Evolutionary conservation across 2,888 invertebrate species (phyloP).

Genomic region (Noctuana brunneofusca): DNA sequence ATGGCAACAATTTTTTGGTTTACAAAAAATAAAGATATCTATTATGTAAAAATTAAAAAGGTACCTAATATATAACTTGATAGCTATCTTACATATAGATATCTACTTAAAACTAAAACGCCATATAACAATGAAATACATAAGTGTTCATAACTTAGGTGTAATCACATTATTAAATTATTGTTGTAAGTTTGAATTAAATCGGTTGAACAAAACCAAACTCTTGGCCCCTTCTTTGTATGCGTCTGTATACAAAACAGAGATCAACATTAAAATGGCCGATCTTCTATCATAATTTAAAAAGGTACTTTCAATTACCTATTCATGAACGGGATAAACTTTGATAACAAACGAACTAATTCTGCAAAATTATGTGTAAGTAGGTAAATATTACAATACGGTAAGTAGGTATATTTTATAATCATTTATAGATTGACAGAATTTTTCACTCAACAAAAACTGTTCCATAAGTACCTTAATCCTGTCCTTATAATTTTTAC

Average conservation of each 20-base stretch:
- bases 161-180: neutral
- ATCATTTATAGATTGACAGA: neutral
- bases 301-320: neutral
- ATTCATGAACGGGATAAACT: neutral
- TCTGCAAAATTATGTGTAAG: neutral
- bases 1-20: no score
- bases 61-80: no score
- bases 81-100: no score
- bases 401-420: no score
- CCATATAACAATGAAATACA: no score
- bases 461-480: conserved; percentile 17
- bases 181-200: neutral
- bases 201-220: neutral
- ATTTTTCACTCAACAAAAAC: neutral
- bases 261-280: neutral
- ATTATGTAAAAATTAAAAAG: no score
- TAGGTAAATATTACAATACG: no score
- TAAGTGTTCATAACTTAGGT: no score
- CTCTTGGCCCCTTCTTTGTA: neutral
- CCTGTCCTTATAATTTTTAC: conserved; percentile 32
- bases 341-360: no score
- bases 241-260: neutral
- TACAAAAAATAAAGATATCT: no score
- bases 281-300: neutral
- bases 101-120: no score